Percentiles rank a stretch among this genome's conserved stretches.
These are phyloP conservation scores for Vidua chalybeata DNA, from an alignment of 2,113 vertebrate genomes.

Conservation along the genomic window DNA sequence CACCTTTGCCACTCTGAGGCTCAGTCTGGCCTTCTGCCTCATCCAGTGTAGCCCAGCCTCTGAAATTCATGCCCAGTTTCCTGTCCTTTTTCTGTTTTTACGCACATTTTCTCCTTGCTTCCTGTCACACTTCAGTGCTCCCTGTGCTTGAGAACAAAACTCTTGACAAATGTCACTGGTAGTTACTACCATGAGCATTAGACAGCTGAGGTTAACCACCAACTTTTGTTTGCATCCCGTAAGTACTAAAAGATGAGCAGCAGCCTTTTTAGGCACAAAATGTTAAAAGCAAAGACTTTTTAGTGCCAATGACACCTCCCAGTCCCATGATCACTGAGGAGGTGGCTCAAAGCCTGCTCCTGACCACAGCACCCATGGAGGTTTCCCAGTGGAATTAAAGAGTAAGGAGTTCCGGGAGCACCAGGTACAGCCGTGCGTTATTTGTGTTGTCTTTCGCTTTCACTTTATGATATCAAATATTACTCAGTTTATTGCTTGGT, in stretches of 20 bases:
- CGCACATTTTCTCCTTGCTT: not conserved
- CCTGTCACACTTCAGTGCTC: conserved; percentile 1
- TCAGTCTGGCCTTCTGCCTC: not conserved
- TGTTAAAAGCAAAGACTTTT: not conserved
- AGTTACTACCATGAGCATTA: not conserved
- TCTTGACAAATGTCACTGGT: not conserved
- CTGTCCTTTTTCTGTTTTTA: conserved; percentile 51
- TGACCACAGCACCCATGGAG: not conserved
- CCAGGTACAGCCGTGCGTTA: not conserved
- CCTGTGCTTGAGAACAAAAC: not conserved
- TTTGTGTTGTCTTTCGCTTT: not conserved
- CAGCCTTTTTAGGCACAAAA: not conserved
- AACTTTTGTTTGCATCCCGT: not conserved
- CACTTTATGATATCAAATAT: not conserved
- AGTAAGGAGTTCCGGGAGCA: not conserved
- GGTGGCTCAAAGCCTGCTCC: not conserved
- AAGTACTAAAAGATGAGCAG: not conserved
- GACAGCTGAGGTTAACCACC: conserved; percentile 30
- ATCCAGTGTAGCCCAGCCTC: not conserved
- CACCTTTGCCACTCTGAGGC: not conserved
- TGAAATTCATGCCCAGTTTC: not conserved
- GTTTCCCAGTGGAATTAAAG: not conserved
- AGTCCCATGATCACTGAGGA: not conserved
- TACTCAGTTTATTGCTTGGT: not conserved
- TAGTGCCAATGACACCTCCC: not conserved